Evolutionary conservation across 2,113 vertebrate genomes (phyloP).

Genomic region (Fulmarus glacialis): DNA sequence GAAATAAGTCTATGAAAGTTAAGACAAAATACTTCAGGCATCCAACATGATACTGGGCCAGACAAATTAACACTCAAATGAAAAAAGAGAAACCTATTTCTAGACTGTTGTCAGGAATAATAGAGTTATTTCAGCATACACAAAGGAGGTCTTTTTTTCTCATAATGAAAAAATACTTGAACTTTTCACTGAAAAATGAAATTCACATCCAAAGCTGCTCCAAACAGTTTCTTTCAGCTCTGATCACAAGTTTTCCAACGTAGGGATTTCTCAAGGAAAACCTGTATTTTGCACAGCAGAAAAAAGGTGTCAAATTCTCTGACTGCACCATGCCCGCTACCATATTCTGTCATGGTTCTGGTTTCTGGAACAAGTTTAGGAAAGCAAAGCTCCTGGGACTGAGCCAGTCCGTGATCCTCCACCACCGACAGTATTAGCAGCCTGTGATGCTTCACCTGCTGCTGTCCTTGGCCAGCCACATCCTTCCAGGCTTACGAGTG

Average conservation of each 20-base stretch:
- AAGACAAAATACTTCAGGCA: not conserved
- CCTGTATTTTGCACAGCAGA: not conserved
- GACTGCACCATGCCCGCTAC: accelerated
- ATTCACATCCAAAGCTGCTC: not conserved
- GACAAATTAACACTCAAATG: not conserved
- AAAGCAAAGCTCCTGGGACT: not conserved
- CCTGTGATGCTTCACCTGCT: not conserved
- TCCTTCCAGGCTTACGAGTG: not conserved
- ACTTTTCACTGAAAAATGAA: not conserved
- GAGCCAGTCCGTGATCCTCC: not conserved
- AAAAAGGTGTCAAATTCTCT: not conserved
- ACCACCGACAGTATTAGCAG: not conserved
- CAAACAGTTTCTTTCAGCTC: not conserved
- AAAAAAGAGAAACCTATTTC: not conserved
- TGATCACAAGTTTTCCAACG: not conserved
- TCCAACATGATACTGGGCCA: not conserved
- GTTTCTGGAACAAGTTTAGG: not conserved
- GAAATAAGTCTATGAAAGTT: not conserved
- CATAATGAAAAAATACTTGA: not conserved
- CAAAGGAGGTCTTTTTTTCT: not conserved
- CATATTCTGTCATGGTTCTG: not conserved
- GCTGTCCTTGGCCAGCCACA: accelerated
- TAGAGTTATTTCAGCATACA: not conserved
- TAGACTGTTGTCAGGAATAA: not conserved
- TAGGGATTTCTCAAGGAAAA: not conserved